These are phyloP conservation scores for Calyptomena viridis DNA, from an alignment of 2,113 vertebrate genomes.

Conservation along the genomic window DNA sequence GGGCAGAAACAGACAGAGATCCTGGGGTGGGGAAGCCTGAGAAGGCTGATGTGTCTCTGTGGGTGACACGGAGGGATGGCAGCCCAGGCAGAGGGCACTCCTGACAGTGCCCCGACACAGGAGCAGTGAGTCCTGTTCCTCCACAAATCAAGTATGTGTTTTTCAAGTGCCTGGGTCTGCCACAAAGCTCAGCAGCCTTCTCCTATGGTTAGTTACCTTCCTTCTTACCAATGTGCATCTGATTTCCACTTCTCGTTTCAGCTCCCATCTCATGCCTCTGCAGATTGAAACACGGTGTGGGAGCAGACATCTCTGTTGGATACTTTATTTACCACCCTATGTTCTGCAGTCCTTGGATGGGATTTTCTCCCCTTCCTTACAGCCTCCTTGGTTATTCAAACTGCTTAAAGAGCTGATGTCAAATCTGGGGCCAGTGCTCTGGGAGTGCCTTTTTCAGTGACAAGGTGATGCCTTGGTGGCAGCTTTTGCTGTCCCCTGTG, in stretches of 20 bases:
- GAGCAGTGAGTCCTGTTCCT: accelerated
- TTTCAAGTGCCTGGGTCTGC: not conserved
- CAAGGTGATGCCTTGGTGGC: not conserved
- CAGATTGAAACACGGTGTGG: not conserved
- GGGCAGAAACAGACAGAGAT: not conserved
- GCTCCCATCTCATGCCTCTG: not conserved
- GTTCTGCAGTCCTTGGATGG: not conserved
- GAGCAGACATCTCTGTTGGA: not conserved
- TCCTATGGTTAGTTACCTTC: not conserved
- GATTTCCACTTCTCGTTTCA: not conserved
- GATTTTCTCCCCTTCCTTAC: not conserved
- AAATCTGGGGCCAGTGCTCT: not conserved
- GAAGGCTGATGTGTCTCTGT: not conserved
- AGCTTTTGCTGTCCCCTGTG: not conserved
- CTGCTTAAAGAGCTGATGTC: not conserved
- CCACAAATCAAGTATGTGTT: accelerated
- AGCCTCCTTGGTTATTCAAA: not conserved
- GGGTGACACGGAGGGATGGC: not conserved
- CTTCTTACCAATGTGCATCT: not conserved
- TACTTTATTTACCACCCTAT: not conserved
- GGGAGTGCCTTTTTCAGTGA: not conserved
- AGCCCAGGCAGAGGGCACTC: not conserved
- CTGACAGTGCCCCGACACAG: not conserved
- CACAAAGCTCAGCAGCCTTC: not conserved
- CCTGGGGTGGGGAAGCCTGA: not conserved